These are phyloP conservation scores for Alauda arvensis DNA, from an alignment of 2,797 vertebrate genomes.

Conservation along the genomic window DNA sequence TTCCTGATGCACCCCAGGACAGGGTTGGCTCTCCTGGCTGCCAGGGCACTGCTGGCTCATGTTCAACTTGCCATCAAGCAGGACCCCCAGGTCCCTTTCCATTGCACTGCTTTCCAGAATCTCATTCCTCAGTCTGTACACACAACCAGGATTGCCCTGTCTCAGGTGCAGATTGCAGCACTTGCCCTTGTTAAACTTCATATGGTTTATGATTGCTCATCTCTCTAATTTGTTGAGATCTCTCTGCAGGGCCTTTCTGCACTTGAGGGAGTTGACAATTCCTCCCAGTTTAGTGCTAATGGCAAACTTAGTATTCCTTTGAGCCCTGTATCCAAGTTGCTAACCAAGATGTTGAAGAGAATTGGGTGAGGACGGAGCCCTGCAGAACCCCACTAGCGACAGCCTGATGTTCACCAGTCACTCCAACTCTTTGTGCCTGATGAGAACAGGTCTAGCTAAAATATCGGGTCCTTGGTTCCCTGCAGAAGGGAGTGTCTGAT, in stretches of 20 bases:
- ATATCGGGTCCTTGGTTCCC: rapidly evolving
- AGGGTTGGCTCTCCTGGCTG: rapidly evolving
- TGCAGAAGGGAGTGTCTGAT: not conserved
- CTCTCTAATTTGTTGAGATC: not conserved
- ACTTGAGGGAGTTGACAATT: not conserved
- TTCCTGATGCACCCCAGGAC: not conserved
- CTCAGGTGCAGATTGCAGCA: not conserved
- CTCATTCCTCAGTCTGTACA: not conserved
- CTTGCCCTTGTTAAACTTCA: not conserved
- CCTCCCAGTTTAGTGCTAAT: not conserved
- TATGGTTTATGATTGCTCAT: too few relatives aligned
- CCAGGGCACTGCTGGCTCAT: not conserved
- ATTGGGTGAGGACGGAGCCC: not conserved
- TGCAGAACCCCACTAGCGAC: not conserved
- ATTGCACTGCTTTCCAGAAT: not conserved
- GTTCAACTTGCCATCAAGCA: too few relatives aligned
- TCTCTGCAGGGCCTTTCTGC: not conserved
- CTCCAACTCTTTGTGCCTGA: not conserved
- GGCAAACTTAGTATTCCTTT: not conserved
- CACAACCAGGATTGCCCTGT: not conserved
- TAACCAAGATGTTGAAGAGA: not conserved
- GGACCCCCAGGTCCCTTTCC: not conserved
- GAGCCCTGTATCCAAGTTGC: not conserved
- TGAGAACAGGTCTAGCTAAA: rapidly evolving
- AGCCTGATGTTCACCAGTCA: not conserved